phyloP scores from a whole-genome alignment of 2,888 invertebrate species.

The Macrosoma leucophasiata region DNA sequence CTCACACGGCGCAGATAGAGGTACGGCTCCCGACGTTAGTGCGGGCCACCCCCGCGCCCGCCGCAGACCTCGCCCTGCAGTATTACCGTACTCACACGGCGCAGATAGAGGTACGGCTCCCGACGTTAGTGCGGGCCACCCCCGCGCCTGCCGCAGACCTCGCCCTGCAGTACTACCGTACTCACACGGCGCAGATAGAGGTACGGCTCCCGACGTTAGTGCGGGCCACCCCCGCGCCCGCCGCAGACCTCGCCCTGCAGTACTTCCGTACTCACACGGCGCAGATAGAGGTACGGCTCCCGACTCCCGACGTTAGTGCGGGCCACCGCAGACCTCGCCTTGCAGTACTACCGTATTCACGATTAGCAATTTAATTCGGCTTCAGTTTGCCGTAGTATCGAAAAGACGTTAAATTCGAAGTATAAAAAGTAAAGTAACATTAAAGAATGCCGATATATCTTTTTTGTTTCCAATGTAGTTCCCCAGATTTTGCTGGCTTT shows the following conservation, averaged over 20 bases:
- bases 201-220: conserved; percentile 79
- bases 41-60: conserved; percentile 78
- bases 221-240: conserved; percentile 78
- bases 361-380: too few species aligned
- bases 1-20: conserved; percentile 99
- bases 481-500: too few species aligned
- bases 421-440: too few species aligned
- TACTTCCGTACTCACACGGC: conserved; percentile 99
- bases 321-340: too few species aligned
- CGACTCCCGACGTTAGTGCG: too few species aligned
- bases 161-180: conserved; percentile 95
- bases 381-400: too few species aligned
- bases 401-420: too few species aligned
- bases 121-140: conserved; percentile 86
- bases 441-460: too few species aligned
- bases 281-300: conserved; percentile 89
- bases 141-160: conserved; percentile 80
- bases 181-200: conserved; percentile 99
- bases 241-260: conserved; percentile 90
- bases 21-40: conserved; percentile 79
- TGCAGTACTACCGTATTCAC: too few species aligned
- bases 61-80: conserved; percentile 90
- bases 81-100: conserved; percentile 98
- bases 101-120: conserved; percentile 94
- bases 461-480: too few species aligned